Evolutionary conservation across 2,888 invertebrate genomes (phyloP).

Genomic region (Morpho helenor): DNA sequence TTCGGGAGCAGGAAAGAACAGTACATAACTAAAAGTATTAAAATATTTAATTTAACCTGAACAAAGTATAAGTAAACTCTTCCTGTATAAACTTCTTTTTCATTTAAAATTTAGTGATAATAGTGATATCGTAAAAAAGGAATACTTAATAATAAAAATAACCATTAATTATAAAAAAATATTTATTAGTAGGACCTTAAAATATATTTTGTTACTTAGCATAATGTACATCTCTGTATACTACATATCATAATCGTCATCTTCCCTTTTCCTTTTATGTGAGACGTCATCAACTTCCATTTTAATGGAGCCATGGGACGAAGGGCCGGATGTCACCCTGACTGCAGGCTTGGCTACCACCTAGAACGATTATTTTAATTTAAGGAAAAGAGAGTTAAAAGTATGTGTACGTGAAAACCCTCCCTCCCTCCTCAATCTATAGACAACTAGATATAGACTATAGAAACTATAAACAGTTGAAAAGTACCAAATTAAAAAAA

Average conservation of each 20-base stretch:
- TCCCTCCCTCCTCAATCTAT: no score
- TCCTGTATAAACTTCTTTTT: not conserved
- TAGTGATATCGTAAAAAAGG: not conserved
- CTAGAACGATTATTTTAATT: conserved; percentile 32
- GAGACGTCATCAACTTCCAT: conserved; percentile 79
- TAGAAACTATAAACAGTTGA: no score
- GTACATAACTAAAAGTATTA: no score
- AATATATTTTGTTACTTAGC: conserved; percentile 1
- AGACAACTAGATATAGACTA: no score
- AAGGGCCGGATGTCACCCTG: conserved; percentile 59
- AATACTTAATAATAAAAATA: no score
- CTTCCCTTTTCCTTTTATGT: conserved; percentile 83
- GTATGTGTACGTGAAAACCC: no score
- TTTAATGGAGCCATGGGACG: conserved; percentile 64
- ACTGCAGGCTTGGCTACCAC: conserved; percentile 71
- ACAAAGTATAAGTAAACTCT: no score
- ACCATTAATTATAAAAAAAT: no score
- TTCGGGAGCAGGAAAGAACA: no score
- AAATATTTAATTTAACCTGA: no score
- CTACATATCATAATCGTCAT: conserved; percentile 79
- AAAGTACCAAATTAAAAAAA: no score
- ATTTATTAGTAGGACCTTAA: not conserved
- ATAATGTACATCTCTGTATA: not conserved
- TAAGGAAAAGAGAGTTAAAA: not conserved
- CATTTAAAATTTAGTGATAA: not conserved